These are phyloP conservation scores for Bombus terrestris DNA, from an alignment of 1,140 invertebrate genomes.

Conservation along the genomic window DNA sequence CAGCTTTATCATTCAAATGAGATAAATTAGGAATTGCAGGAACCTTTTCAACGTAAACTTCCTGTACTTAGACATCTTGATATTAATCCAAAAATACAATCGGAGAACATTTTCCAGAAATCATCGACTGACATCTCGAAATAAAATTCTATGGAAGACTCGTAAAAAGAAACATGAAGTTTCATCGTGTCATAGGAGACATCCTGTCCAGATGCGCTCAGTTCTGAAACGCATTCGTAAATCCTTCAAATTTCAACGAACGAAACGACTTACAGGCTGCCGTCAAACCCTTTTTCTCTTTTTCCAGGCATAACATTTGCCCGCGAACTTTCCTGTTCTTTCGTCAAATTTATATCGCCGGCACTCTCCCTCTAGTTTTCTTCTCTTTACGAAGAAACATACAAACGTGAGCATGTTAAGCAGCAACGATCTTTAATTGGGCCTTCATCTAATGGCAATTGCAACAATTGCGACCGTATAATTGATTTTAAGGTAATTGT, in stretches of 20 bases:
- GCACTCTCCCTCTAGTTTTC: not conserved
- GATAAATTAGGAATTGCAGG: too few species aligned
- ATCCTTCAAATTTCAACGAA: slow-evolving; percentile 51
- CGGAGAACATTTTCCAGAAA: not conserved
- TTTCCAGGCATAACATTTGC: not conserved
- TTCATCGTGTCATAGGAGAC: not conserved
- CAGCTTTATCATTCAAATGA: too few species aligned
- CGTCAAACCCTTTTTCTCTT: slow-evolving; percentile 16
- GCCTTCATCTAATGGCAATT: slow-evolving; percentile 11
- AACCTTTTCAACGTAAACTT: too few species aligned
- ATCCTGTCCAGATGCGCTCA: slow-evolving; percentile 38
- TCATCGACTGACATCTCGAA: not conserved
- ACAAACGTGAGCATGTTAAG: slow-evolving; percentile 10
- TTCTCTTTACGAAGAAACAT: not conserved
- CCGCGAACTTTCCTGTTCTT: slow-evolving; percentile 14
- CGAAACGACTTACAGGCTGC: slow-evolving; percentile 41
- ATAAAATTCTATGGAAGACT: not conserved
- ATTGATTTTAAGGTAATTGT: slow-evolving; percentile 63
- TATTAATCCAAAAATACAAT: not conserved
- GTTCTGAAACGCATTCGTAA: slow-evolving; percentile 39
- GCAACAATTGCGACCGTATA: slow-evolving; percentile 26
- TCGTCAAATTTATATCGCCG: slow-evolving; percentile 10
- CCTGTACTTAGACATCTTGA: not conserved
- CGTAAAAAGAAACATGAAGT: not conserved
- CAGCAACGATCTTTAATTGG: slow-evolving; percentile 35